phyloP scores from a whole-genome alignment of 2,888 invertebrate genomes.

The Zygothrica quintamaculata region DNA sequence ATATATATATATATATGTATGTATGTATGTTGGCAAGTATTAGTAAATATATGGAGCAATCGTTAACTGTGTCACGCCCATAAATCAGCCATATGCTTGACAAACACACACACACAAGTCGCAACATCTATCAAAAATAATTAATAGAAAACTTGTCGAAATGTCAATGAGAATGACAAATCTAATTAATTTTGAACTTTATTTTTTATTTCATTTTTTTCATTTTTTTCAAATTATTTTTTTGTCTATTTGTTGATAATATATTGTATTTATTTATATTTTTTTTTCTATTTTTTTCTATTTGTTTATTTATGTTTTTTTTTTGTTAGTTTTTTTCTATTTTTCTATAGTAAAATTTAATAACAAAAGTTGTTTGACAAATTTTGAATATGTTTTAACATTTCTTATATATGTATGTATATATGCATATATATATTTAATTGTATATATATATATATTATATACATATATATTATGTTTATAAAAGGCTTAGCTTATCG shows the following conservation, averaged over 20 bases:
- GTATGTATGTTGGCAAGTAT: background rate
- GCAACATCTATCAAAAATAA: conserved; percentile 74
- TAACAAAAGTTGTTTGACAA: conserved; percentile 53
- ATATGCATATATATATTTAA: too few species aligned
- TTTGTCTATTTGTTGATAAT: too few species aligned
- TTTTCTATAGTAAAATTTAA: conserved; percentile 24
- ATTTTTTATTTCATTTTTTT: conserved; percentile 1
- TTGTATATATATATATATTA: too few species aligned
- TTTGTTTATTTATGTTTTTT: too few species aligned
- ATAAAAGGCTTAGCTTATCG: conserved; percentile 38
- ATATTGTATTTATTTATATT: too few species aligned
- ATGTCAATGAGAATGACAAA: conserved; percentile 78
- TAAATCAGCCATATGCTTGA: conserved; percentile 63
- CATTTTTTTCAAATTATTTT: too few species aligned
- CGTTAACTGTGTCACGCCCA: conserved; percentile 71
- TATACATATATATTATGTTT: background rate
- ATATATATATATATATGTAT: too few species aligned
- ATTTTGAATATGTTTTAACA: conserved; percentile 61
- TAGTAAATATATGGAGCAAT: conserved; percentile 63
- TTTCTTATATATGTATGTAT: too few species aligned
- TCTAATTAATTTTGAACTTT: conserved; percentile 71
- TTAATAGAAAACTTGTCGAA: conserved; percentile 78
- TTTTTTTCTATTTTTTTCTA: conserved; percentile 12
- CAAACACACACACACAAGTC: conserved; percentile 36
- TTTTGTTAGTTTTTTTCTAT: too few species aligned